These are phyloP conservation scores for Turritopsis dohrnii DNA, from an alignment of 30 jellyfish, hydroid and myxozoan genomes.

Conservation along the genomic window DNA sequence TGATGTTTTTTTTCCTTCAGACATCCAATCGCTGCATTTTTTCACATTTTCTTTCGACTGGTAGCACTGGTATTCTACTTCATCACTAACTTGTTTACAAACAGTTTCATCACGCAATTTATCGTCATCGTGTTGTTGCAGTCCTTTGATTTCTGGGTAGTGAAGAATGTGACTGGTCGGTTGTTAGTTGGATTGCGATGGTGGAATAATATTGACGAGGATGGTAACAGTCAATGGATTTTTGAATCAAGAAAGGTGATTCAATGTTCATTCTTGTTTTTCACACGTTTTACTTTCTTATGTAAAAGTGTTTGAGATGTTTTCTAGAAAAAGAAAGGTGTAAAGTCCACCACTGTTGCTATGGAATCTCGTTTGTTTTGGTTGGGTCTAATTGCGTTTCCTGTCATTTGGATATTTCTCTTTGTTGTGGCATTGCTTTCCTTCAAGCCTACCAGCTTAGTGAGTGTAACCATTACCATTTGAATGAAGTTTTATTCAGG, in stretches of 20 bases:
- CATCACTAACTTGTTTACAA: conserved; percentile 60
- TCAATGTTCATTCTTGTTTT: neutral
- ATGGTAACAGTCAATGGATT: conserved; percentile 93
- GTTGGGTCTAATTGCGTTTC: conserved; percentile 80
- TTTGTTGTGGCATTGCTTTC: conserved; percentile 82
- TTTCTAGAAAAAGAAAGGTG: conserved; percentile 64
- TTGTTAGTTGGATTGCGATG: conserved; percentile 90
- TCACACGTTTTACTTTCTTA: too few relatives aligned
- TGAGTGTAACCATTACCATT: conserved; percentile 38
- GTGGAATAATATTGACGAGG: conserved; percentile 98
- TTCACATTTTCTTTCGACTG: conserved; percentile 70
- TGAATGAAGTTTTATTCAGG: too few relatives aligned
- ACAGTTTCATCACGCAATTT: conserved; percentile 74
- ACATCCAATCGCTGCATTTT: conserved; percentile 88
- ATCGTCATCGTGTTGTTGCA: conserved; percentile 59
- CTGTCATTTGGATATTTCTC: conserved; percentile 80
- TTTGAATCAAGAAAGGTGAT: conserved; percentile 84
- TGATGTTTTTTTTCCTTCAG: conserved; percentile 53
- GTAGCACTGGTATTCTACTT: conserved; percentile 69
- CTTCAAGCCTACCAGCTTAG: conserved; percentile 73
- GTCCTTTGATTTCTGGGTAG: conserved; percentile 96
- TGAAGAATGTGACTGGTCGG: conserved; percentile 87
- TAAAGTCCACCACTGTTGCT: conserved; percentile 45
- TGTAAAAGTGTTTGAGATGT: neutral
- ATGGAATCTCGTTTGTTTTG: conserved; percentile 79